Conservation (phyloP, 2,888 invertebrate species). For the Tyria jacobaeae region DNA sequence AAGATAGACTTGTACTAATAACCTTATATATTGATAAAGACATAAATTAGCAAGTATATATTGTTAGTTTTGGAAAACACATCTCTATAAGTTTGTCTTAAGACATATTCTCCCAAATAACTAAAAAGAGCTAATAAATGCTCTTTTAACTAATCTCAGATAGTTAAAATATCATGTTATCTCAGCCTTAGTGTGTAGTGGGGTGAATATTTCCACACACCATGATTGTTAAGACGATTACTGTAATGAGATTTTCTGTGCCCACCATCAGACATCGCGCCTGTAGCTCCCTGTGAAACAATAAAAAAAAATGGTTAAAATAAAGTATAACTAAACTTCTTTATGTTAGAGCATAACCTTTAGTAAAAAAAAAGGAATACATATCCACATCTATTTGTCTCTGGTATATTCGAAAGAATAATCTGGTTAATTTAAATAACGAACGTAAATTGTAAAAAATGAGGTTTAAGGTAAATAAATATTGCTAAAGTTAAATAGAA, state of each 20-base stretch:
- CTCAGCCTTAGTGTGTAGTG: slow-evolving; percentile 47
- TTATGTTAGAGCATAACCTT: no score
- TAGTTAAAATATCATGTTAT: slow-evolving; percentile 10
- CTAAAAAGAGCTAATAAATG: neutral
- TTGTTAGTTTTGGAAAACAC: neutral
- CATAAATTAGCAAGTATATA: neutral
- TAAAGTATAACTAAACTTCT: neutral
- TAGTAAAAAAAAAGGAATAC: no score
- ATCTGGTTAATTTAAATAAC: no score
- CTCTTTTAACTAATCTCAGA: neutral
- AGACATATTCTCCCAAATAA: neutral
- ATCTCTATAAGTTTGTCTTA: neutral
- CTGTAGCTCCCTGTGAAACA: slow-evolving; percentile 74
- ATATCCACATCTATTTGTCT: no score
- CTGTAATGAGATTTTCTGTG: slow-evolving; percentile 91
- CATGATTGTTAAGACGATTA: slow-evolving; percentile 90
- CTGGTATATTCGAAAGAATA: no score
- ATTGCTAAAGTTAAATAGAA: no score
- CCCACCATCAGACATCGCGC: slow-evolving; percentile 87
- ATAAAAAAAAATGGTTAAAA: neutral
- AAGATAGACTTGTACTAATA: no score
- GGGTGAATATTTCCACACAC: slow-evolving; percentile 83
- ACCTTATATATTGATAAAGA: neutral
- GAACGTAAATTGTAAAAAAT: no score
- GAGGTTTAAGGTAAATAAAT: no score